Conservation (phyloP, 1,140 invertebrate species). For the Pararge aegeria region DNA sequence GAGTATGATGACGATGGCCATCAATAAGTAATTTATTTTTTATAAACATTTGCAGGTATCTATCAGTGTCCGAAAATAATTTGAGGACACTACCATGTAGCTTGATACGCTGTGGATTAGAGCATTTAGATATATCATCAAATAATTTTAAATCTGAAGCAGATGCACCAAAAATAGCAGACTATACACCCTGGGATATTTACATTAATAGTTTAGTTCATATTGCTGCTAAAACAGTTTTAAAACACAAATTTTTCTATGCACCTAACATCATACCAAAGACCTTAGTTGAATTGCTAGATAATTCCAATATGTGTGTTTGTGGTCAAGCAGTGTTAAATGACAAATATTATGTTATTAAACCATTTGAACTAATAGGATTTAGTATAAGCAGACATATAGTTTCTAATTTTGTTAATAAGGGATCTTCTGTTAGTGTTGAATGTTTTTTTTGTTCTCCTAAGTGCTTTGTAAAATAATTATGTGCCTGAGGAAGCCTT, state of each 20-base stretch:
- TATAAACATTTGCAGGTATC: slow-evolving; percentile 56
- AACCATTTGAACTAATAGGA: slow-evolving; percentile 61
- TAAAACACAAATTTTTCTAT: slow-evolving; percentile 77
- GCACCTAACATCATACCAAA: slow-evolving; percentile 80
- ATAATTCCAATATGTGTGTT: slow-evolving; percentile 82
- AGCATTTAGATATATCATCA: slow-evolving; percentile 79
- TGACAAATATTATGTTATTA: slow-evolving; percentile 59
- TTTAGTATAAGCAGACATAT: slow-evolving; percentile 72
- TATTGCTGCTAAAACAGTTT: slow-evolving; percentile 52
- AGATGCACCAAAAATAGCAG: slow-evolving; percentile 41
- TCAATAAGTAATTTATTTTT: slow-evolving; percentile 15
- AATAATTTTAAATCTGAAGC: slow-evolving; percentile 73
- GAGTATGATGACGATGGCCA: no score
- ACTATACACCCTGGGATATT: slow-evolving; percentile 69
- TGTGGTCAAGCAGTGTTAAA: slow-evolving; percentile 82
- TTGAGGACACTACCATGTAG: slow-evolving; percentile 79
- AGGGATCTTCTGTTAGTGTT: slow-evolving; percentile 65
- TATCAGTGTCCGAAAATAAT: slow-evolving; percentile 79
- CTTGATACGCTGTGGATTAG: slow-evolving; percentile 77
- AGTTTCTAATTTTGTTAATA: slow-evolving; percentile 66
- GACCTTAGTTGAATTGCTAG: slow-evolving; percentile 81
- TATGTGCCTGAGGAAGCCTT: no score
- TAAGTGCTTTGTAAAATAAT: slow-evolving; percentile 69
- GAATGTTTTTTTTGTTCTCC: slow-evolving; percentile 83
- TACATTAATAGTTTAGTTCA: slow-evolving; percentile 59